Evolutionary conservation across 2,113 vertebrate species (phyloP), one percentile per base, ranked within the genome.

Genomic region (Progne subis): DNA sequence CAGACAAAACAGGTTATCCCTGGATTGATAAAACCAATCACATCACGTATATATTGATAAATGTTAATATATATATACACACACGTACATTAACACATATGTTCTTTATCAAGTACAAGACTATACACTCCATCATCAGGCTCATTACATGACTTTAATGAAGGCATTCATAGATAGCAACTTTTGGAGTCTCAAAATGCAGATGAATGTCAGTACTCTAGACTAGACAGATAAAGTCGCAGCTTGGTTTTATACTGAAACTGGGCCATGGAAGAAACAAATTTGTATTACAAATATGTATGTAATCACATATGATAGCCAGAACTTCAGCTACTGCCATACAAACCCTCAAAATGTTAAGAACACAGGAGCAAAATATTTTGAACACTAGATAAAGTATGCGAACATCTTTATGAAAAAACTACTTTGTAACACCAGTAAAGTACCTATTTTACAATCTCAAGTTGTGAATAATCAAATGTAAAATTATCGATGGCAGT

Each of bases 51-150:
- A 16, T 8, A 39, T 3, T 5, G 26, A 31, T 32, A 25, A 18
- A 20, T 25, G 29, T 31, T 57, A 28, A 15, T 32, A 31, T 2
- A 17, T 2, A 17, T 5, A 34, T 4, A 69, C 6, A 18, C 5
- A 75, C 5, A 24, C 1, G 25, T 8, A 23, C 12, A 26, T 3
- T 14, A 2, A 28, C 11, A 65, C 18, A 7, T 6, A 50, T 0
- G 1, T 17, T 46, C n/a, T 84, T 49, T 65, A n/a, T 26, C 32
- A 79, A 59, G 32, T 9, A 55, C 2, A 1, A 63, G 64, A 74
- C 67, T 0, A 67, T 2, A 29, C 5, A 39, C 31, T 34, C 50
- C 29, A 46, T 72, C 47, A 29, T 13, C 32, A 84, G 29, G 52
- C 19, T 89, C 26, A 46, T 25, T 69, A 78, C 3, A 28, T 0